phyloP scores from a whole-genome alignment of 1,140 invertebrate species.

The Sarcophaga bullata region DNA sequence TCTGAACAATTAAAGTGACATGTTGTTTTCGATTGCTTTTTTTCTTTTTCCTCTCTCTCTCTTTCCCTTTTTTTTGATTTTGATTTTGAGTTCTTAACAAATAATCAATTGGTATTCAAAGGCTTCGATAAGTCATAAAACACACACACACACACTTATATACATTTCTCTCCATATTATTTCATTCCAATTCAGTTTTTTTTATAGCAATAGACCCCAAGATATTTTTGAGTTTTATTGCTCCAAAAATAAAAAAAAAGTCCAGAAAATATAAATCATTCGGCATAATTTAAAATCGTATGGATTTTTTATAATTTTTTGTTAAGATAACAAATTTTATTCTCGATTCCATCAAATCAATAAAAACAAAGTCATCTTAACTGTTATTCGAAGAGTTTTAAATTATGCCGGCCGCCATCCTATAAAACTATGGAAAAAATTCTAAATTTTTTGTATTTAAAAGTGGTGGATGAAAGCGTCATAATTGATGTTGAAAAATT shows the following conservation, averaged over 20 bases:
- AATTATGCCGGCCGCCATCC: too few relatives aligned
- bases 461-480: too few relatives aligned
- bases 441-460: too few relatives aligned
- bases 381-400: too few relatives aligned
- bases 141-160: not conserved
- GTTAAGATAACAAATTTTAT: conserved; percentile 10
- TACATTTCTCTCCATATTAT: not conserved
- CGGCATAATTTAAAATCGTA: not conserved
- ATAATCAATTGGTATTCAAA: conserved; percentile 35
- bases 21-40: conserved; percentile 7
- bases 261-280: not conserved
- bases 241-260: not conserved
- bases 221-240: conserved; percentile 10
- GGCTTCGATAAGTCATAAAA: conserved; percentile 36
- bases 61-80: not conserved
- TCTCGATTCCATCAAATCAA: not conserved
- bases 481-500: too few relatives aligned
- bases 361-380: too few relatives aligned
- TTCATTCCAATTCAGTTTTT: too few relatives aligned
- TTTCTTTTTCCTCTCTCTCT: not conserved
- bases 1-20: conserved; percentile 33
- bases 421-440: too few relatives aligned
- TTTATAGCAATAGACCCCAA: conserved; percentile 2
- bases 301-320: not conserved
- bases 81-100: conserved; percentile 1